A percentile compares a stretch with the other conserved stretches of the same genome.
Evolutionary conservation across 2,888 invertebrate genomes (phyloP).

Genomic region (Tenthredo amoena): DNA sequence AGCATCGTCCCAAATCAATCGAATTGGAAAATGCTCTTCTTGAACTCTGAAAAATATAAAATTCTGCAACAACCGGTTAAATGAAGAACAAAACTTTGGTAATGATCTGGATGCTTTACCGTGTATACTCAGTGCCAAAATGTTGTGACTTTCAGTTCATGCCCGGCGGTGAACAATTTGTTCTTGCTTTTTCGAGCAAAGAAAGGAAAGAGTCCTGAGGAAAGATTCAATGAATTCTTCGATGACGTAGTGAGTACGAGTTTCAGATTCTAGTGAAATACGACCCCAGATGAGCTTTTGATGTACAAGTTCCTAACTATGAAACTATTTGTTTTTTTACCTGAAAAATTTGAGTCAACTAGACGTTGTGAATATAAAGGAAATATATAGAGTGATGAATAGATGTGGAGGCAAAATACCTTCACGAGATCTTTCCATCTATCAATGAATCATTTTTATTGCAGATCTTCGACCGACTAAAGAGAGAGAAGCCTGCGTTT

Average conservation of each 20-base stretch:
- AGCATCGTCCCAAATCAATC: background rate
- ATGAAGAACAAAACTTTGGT: background rate
- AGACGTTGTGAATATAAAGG: conserved; percentile 81
- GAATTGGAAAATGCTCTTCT: background rate
- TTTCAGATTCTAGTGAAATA: background rate
- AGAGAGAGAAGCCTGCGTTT: conserved; percentile 78
- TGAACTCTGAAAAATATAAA: background rate
- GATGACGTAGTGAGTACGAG: conserved; percentile 70
- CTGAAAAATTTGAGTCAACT: conserved; percentile 68
- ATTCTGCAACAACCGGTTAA: background rate
- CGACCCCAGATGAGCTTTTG: background rate
- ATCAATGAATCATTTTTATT: conserved; percentile 58
- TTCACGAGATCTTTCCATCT: background rate
- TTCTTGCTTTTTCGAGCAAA: conserved; percentile 74
- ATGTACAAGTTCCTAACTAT: background rate
- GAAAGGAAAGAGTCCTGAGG: conserved; percentile 71
- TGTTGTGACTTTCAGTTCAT: conserved; percentile 66
- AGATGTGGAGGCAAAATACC: background rate
- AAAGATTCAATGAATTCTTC: conserved; percentile 73
- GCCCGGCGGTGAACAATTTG: conserved; percentile 70
- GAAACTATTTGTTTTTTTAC: background rate
- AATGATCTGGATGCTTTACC: background rate
- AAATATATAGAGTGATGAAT: background rate
- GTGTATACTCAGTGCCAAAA: background rate
- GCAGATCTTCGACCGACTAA: conserved; percentile 80